Evolutionary conservation across 2,797 vertebrate species (phyloP).

Genomic region (Enteromius trimaculatus): DNA sequence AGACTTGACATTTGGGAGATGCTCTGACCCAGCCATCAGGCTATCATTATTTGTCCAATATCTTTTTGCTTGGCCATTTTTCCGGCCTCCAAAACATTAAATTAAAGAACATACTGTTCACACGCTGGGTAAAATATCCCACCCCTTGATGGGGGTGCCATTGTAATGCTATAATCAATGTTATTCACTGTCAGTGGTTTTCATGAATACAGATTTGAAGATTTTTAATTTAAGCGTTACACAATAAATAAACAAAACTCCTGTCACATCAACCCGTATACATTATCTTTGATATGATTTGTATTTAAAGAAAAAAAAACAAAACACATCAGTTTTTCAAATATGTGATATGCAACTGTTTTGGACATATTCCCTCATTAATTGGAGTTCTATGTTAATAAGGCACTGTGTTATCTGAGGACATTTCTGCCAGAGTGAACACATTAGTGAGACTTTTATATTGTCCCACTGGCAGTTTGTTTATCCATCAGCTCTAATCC

Average conservation of each 20-base stretch:
- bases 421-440: constrained; percentile 33
- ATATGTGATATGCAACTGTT: not conserved
- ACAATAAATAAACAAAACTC: not conserved
- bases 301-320: not conserved
- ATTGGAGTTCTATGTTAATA: constrained; percentile 30
- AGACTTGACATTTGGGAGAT: not conserved
- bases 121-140: not conserved
- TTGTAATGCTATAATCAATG: not conserved
- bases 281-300: not conserved
- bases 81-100: not conserved
- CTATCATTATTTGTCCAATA: not conserved
- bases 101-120: not conserved
- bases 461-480: constrained; percentile 37
- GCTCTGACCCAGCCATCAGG: not conserved
- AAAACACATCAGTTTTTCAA: not conserved
- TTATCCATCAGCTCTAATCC: constrained; percentile 26
- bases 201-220: not conserved
- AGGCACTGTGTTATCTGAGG: constrained; percentile 38
- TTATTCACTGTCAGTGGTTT: not conserved
- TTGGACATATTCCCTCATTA: constrained; percentile 37
- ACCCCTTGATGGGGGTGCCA: not conserved
- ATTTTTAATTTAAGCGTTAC: not conserved
- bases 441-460: constrained; percentile 37
- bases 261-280: not conserved
- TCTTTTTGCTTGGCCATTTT: not conserved